These are phyloP conservation scores for Limnodromus scolopaceus DNA, from an alignment of 2,797 vertebrate genomes.

Conservation along the genomic window DNA sequence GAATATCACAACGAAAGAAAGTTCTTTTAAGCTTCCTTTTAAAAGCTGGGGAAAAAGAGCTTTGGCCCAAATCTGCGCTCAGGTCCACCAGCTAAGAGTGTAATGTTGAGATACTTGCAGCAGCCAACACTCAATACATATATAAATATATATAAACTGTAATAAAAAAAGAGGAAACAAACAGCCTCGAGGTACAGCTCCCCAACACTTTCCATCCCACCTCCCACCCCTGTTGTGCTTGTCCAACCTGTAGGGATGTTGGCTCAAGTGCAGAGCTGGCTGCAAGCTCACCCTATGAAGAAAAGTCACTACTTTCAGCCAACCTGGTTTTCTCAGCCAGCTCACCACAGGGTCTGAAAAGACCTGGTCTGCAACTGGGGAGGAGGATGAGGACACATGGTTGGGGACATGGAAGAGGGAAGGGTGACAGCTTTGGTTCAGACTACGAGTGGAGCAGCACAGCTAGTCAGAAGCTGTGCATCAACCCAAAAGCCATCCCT, in stretches of 20 bases:
- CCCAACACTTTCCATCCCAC: neutral
- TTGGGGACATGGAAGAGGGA: neutral
- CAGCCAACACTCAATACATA: neutral
- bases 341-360: neutral
- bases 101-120: neutral
- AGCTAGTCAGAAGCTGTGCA: neutral
- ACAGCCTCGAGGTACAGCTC: neutral
- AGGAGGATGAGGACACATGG: neutral
- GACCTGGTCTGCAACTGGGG: neutral
- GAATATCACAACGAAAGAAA: neutral
- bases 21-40: neutral
- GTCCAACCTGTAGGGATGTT: neutral
- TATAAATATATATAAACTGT: neutral
- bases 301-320: neutral
- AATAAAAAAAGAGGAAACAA: neutral
- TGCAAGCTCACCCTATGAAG: neutral
- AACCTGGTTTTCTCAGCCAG: neutral
- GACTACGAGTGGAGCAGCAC: neutral
- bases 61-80: neutral
- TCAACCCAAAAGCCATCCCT: neutral
- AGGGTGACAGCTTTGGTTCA: neutral
- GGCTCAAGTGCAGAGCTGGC: neutral
- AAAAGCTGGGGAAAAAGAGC: neutral
- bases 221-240: accelerated
- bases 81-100: neutral